phyloP scores from a whole-genome alignment of 1,140 invertebrate genomes.

The Trigoniulus corallinus region DNA sequence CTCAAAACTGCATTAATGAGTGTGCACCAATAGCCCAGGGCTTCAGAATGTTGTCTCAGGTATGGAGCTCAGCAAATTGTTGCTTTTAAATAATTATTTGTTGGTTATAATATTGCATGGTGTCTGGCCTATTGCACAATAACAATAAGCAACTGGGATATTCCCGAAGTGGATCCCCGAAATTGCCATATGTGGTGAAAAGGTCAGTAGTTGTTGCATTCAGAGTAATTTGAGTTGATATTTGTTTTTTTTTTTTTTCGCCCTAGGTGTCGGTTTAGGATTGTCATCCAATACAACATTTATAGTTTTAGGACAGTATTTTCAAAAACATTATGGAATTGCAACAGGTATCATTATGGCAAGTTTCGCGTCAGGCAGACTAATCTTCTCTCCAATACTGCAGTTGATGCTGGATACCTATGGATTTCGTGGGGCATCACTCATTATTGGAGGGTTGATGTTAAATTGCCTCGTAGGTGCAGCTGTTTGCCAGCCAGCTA shows the following conservation, averaged over 20 bases:
- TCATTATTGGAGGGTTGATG: conserved; percentile 60
- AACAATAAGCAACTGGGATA: no score
- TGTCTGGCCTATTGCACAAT: no score
- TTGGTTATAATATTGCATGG: no score
- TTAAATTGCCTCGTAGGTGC: conserved; percentile 64
- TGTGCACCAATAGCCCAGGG: no score
- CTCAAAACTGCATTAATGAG: no score
- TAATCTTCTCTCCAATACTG: background rate
- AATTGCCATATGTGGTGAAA: no score
- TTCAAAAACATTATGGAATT: background rate
- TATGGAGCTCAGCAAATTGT: no score
- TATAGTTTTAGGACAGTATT: background rate
- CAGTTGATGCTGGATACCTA: conserved; percentile 21
- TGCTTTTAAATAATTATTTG: no score
- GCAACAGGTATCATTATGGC: background rate
- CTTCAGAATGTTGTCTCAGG: no score
- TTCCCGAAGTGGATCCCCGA: no score
- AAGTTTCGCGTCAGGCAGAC: background rate
- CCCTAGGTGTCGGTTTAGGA: background rate
- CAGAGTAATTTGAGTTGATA: no score
- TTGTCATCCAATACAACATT: background rate
- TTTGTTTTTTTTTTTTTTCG: background rate
- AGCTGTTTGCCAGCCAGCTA: conserved; percentile 44
- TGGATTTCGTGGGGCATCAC: conserved; percentile 48
- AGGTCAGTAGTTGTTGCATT: no score